Conservation (phyloP, 1,140 invertebrate genomes). For the Vollenhovia emeryi region DNA sequence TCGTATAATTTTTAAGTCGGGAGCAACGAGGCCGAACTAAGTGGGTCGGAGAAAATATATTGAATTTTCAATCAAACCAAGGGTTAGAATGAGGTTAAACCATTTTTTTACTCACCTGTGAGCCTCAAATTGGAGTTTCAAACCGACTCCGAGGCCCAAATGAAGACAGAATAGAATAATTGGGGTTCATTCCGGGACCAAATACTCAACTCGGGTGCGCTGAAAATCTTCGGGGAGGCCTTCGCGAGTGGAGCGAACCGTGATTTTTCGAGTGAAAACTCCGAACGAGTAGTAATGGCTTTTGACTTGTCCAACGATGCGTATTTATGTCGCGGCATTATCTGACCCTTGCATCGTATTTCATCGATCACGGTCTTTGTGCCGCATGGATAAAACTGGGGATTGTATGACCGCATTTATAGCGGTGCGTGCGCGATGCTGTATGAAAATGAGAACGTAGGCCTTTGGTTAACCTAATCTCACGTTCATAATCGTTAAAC, state of each 20-base stretch:
- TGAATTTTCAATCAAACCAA: no score
- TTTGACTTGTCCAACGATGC: background rate
- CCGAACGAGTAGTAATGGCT: background rate
- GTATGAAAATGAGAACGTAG: constrained; percentile 8
- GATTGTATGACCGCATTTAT: constrained; percentile 8
- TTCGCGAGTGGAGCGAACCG: background rate
- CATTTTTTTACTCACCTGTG: no score
- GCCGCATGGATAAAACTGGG: background rate
- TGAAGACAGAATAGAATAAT: no score
- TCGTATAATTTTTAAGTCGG: no score
- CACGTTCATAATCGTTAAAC: constrained; percentile 1
- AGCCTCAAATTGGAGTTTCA: no score
- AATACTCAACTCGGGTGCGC: no score
- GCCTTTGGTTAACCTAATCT: constrained; percentile 34
- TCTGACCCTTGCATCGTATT: constrained; percentile 15
- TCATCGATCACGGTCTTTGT: constrained; percentile 10
- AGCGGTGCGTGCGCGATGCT: background rate
- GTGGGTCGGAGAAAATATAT: no score
- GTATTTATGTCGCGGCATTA: background rate
- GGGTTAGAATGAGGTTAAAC: no score
- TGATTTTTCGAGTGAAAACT: background rate
- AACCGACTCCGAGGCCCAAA: no score
- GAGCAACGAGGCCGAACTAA: no score
- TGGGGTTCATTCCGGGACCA: no score
- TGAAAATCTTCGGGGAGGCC: background rate